Conservation (phyloP, 2,888 invertebrate species). For the Ypsolopha scabrella region DNA sequence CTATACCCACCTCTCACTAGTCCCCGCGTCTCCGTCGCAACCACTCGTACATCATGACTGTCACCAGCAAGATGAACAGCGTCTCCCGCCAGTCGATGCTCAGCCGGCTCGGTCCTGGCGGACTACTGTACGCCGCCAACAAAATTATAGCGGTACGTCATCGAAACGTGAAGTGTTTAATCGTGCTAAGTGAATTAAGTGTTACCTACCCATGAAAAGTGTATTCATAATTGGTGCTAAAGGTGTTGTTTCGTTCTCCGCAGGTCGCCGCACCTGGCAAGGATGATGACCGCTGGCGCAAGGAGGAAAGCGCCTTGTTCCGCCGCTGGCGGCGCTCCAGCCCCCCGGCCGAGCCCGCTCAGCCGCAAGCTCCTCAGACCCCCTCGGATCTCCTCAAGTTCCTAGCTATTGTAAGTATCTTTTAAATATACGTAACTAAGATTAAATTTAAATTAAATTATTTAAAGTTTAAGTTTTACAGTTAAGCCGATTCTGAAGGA, state of each 20-base stretch:
- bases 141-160: constrained; percentile 67
- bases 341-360: constrained; percentile 29
- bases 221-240: constrained; percentile 39
- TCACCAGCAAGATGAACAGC: constrained; percentile 67
- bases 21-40: constrained; percentile 32
- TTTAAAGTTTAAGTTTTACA: not conserved
- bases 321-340: constrained; percentile 55
- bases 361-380: constrained; percentile 34
- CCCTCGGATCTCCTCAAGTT: constrained; percentile 75
- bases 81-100: constrained; percentile 62
- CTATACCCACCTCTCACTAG: constrained; percentile 30
- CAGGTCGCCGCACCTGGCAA: constrained; percentile 64
- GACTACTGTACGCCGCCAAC: constrained; percentile 60
- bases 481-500: not conserved
- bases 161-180: constrained; percentile 21
- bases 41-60: constrained; percentile 51
- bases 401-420: constrained; percentile 79
- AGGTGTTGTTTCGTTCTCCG: constrained; percentile 52
- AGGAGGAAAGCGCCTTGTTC: constrained; percentile 57
- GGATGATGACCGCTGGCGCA: constrained; percentile 63
- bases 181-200: constrained; percentile 7
- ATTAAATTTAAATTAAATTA: not conserved
- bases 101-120: constrained; percentile 61
- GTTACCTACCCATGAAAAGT: constrained; percentile 13
- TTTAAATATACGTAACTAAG: not conserved